Evolutionary conservation across 2,113 vertebrate genomes (phyloP).

Genomic region (Tupaia chinensis): DNA sequence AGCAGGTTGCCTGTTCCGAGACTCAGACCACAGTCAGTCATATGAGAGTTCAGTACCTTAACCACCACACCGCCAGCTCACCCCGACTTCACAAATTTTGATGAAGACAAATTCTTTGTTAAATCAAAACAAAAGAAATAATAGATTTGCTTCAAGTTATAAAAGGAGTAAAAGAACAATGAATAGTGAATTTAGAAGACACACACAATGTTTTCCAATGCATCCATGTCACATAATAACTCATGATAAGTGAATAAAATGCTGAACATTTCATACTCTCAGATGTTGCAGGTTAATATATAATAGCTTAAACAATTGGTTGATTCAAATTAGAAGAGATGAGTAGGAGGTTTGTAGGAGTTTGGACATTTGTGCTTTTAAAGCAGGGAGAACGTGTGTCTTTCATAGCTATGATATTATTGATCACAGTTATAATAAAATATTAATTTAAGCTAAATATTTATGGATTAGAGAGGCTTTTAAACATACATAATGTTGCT

Average conservation of each 20-base stretch:
- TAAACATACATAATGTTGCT: background rate
- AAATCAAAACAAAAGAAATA: background rate
- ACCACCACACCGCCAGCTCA: no score
- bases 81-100: background rate
- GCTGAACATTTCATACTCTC: background rate
- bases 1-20: no score
- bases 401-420: background rate
- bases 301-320: background rate
- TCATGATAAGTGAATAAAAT: background rate
- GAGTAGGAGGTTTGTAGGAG: background rate
- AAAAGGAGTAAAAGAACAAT: background rate
- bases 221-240: background rate
- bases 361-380: background rate
- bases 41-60: no score
- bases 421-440: background rate
- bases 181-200: background rate
- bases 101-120: background rate
- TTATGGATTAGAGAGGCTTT: background rate
- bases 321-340: background rate
- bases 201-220: background rate
- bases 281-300: background rate
- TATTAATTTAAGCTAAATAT: background rate
- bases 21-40: no score
- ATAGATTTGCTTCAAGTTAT: background rate
- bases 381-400: background rate